Evolutionary conservation across 35 echinoderm and acorn worm genomes (phyloP).

Genomic region (Lytechinus pictus): DNA sequence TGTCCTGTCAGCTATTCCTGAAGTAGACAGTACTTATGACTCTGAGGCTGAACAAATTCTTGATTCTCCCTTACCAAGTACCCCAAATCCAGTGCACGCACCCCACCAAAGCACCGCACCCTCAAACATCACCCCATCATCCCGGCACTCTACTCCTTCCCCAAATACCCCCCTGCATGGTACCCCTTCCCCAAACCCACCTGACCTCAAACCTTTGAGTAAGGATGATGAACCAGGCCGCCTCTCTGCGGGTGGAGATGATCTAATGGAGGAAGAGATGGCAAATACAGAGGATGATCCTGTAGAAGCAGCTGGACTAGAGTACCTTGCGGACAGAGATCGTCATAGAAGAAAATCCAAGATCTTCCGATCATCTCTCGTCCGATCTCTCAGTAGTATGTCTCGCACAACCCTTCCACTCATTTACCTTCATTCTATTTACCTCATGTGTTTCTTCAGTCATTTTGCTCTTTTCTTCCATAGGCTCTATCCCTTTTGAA

Average conservation of each 20-base stretch:
- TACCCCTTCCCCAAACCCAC: not conserved
- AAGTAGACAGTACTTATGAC: not conserved
- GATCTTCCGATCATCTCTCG: conserved; percentile 52
- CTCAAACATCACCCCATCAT: not conserved
- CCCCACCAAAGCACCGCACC: not conserved
- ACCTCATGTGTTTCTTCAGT: not conserved
- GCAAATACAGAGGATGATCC: not conserved
- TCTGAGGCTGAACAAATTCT: not conserved
- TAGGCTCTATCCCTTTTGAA: not conserved
- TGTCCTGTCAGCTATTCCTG: conserved; percentile 11
- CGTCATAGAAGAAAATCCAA: conserved; percentile 45
- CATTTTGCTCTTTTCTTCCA: not conserved
- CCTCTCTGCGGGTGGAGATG: not conserved
- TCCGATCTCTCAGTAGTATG: conserved; percentile 66
- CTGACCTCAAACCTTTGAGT: not conserved
- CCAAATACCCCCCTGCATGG: not conserved
- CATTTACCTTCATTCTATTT: not conserved
- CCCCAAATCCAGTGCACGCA: not conserved
- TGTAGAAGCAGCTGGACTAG: conserved; percentile 34
- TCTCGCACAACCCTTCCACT: not conserved
- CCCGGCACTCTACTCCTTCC: not conserved
- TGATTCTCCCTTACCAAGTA: not conserved
- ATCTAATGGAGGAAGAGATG: not conserved
- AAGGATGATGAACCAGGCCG: not conserved
- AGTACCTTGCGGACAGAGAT: not conserved